Percentiles rank a stretch among this genome's conserved stretches.
phyloP scores from a whole-genome alignment of 2,797 vertebrate genomes.

The Chiloscyllium punctatum region DNA sequence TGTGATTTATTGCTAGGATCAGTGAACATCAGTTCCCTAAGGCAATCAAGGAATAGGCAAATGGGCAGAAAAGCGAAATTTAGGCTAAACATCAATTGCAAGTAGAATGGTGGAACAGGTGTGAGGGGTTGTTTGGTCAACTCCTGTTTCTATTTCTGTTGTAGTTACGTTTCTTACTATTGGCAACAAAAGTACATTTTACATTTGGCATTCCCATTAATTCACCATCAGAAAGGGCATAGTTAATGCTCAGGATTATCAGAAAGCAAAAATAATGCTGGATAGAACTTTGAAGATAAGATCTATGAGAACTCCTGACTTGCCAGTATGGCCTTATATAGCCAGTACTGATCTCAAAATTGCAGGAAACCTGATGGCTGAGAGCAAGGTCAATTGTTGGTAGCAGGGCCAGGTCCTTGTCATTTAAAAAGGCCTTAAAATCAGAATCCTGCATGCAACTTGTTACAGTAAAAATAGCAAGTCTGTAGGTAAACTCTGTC shows the following conservation, averaged over 20 bases:
- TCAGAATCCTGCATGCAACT: neutral
- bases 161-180: neutral
- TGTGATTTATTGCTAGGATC: neutral
- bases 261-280: neutral
- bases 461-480: neutral
- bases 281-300: neutral
- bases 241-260: neutral
- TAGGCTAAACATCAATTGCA: neutral
- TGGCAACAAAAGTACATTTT: neutral
- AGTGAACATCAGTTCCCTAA: neutral
- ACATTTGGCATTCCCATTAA: neutral
- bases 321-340: neutral
- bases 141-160: neutral
- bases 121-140: neutral
- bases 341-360: neutral
- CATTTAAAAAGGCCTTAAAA: neutral
- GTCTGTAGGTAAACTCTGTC: neutral
- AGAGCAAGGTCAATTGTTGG: neutral
- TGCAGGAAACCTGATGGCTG: neutral
- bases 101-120: neutral
- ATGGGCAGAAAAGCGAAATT: neutral
- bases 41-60: neutral
- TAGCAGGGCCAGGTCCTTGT: neutral
- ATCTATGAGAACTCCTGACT: neutral
- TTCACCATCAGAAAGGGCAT: too few species aligned